These are phyloP conservation scores for Xylocampa areola DNA, from an alignment of 2,888 invertebrate species.

Conservation along the genomic window DNA sequence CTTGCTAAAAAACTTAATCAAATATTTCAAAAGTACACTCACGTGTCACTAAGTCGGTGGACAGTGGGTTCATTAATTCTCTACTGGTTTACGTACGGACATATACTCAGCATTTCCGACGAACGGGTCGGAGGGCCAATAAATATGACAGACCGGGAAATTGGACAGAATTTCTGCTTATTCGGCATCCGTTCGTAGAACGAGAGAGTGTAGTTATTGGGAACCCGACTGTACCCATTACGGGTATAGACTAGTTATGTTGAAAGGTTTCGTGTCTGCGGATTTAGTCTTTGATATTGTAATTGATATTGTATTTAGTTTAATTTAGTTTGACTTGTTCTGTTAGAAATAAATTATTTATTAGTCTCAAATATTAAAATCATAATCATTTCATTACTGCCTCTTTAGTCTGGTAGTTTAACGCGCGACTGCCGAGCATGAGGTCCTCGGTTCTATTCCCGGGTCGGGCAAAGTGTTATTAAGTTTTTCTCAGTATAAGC, in stretches of 20 bases:
- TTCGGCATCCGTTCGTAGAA: slow-evolving; percentile 62
- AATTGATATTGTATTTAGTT: too few species aligned
- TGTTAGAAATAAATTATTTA: too few species aligned
- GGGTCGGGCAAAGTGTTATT: too few species aligned
- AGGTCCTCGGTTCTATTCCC: too few species aligned
- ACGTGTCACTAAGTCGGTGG: slow-evolving; percentile 31
- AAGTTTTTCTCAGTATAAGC: too few species aligned
- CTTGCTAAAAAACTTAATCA: slow-evolving; percentile 16
- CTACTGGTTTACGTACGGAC: slow-evolving; percentile 60
- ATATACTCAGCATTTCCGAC: slow-evolving; percentile 67
- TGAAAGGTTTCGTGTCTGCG: slow-evolving; percentile 17
- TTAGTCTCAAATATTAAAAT: too few species aligned
- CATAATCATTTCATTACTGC: too few species aligned
- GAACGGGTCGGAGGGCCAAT: slow-evolving; percentile 72
- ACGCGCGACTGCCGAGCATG: too few species aligned
- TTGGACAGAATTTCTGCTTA: slow-evolving; percentile 82
- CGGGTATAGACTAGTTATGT: slow-evolving; percentile 32
- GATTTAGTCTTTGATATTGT: slow-evolving; percentile 19
- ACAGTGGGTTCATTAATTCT: slow-evolving; percentile 58
- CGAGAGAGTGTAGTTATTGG: slow-evolving; percentile 62
- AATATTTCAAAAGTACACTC: slow-evolving; percentile 32
- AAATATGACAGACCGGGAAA: slow-evolving; percentile 84
- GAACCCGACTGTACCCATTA: slow-evolving; percentile 47
- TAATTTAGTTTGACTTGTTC: too few species aligned
- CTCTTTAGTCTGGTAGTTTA: too few species aligned